Evolutionary conservation across 2,888 invertebrate genomes (phyloP).

Genomic region (Temnothorax rugatulus): DNA sequence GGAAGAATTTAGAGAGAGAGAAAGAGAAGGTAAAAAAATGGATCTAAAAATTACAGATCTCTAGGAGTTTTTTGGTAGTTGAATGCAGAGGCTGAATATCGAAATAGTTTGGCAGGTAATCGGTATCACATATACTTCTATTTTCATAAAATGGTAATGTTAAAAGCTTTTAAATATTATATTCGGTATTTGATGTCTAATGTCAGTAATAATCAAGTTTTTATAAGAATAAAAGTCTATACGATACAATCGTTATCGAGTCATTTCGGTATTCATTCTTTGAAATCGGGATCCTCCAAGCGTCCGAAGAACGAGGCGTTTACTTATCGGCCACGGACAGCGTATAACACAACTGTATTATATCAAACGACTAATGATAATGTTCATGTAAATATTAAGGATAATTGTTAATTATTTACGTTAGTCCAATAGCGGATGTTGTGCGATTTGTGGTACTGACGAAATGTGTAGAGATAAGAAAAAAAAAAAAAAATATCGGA

Average conservation of each 20-base stretch:
- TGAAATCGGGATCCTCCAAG: conserved; percentile 20
- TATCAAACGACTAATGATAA: conserved; percentile 72
- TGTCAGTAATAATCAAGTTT: neutral
- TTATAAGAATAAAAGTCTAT: neutral
- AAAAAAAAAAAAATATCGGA: conserved; percentile 65
- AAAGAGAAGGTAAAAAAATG: neutral
- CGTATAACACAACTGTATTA: conserved; percentile 72
- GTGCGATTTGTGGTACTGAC: conserved; percentile 68
- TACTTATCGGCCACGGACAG: conserved; percentile 61
- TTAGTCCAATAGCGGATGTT: conserved; percentile 72
- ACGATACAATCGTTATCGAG: neutral
- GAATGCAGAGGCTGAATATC: conserved; percentile 2
- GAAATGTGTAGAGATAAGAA: conserved; percentile 66
- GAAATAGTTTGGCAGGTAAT: neutral
- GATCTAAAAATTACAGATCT: neutral
- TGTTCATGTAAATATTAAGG: conserved; percentile 76
- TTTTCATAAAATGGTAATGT: conserved; percentile 9
- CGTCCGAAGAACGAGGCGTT: conserved; percentile 41
- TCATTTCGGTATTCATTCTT: conserved; percentile 9
- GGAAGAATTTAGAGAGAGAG: neutral
- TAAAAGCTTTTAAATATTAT: neutral
- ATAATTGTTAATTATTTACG: conserved; percentile 73
- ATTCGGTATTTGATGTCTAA: neutral
- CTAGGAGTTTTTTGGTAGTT: neutral
- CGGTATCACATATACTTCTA: neutral